Evolutionary conservation across 2,113 vertebrate genomes (phyloP).

Genomic region (Callorhinus ursinus): DNA sequence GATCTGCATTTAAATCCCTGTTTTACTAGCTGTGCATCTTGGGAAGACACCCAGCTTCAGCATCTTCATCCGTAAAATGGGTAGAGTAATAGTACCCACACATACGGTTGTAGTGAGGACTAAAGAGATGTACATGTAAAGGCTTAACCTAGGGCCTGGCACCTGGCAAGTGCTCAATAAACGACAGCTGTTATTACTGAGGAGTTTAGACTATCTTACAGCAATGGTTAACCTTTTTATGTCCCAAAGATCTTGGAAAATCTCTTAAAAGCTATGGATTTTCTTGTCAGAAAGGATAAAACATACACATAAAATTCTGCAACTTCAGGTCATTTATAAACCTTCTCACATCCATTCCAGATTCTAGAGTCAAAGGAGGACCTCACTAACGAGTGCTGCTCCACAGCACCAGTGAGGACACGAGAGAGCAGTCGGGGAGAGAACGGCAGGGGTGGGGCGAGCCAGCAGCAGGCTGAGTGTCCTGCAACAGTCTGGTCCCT

Average conservation of each 20-base stretch:
- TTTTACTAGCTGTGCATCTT: constrained; percentile 4
- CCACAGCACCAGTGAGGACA: not conserved
- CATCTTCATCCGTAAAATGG: not conserved
- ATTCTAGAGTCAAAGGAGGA: not conserved
- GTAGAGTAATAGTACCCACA: not conserved
- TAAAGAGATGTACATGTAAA: not conserved
- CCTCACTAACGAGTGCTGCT: not conserved
- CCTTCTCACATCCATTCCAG: not conserved
- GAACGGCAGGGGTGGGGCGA: not conserved
- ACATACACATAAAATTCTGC: not conserved
- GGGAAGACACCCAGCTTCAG: not conserved
- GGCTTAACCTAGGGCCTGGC: not conserved
- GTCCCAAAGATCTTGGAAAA: not conserved
- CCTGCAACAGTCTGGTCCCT: not conserved
- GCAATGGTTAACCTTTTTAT: not conserved
- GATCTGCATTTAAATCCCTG: not conserved
- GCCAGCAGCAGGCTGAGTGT: not conserved
- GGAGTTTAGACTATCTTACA: not conserved
- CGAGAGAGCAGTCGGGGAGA: not conserved
- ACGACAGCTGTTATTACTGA: not conserved
- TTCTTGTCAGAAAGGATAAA: not conserved
- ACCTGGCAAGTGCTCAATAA: not conserved
- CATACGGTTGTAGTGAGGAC: not conserved
- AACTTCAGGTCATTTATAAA: not conserved
- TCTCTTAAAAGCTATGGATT: not conserved